Evolutionary conservation across 1,140 invertebrate species (phyloP), one percentile per base, ranked within the genome.

Genomic region (Neodiprion pinetum): DNA sequence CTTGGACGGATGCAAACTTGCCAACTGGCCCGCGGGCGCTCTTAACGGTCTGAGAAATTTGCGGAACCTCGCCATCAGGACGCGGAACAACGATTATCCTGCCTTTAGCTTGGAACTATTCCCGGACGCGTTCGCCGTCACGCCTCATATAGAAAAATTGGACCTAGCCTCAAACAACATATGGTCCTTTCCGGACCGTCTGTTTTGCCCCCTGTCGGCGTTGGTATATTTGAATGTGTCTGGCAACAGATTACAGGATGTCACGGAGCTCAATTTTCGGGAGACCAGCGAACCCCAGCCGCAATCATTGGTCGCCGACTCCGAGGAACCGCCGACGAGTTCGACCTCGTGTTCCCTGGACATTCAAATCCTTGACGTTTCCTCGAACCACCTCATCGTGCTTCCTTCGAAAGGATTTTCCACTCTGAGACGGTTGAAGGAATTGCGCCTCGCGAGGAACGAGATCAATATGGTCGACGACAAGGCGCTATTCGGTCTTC

Each of bases 111-210:
- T 96, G 80, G 93, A 95, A 82, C 90, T 96, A 76, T 90, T 92
- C 72, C 87, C 91, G 7, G 92, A 93, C 75, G 93, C 91, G 75
- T 95, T 94, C 83, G 84, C 84, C 21, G 90, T 90, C 66, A 91
- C 92, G 70, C 86, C 91, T 77, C 91, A 93, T 81, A 85, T 95
- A 80, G 93, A 95, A 87, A 89, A 92, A 72, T 87, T 96, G 66
- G 95, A 96, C 84, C 85, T 96, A 48, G 94, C 94, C 82, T 92
- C 91, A 75, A 96, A 96, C 83, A 95, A 95, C 82, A 94, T 96
- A 76, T 94, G 93, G 92, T 93, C 93, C 7, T 91, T 96, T 82
- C 94, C 95, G 7, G 93, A 94, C 79, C 93, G 93, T 77, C 88
- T 95, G 14, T 95, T 96, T 84, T 96, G 95, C 84, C 90, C 93